Evolutionary conservation across 2,113 vertebrate species (phyloP), one percentile per base, ranked within the genome.

Genomic region (Grammomys surdaster): DNA sequence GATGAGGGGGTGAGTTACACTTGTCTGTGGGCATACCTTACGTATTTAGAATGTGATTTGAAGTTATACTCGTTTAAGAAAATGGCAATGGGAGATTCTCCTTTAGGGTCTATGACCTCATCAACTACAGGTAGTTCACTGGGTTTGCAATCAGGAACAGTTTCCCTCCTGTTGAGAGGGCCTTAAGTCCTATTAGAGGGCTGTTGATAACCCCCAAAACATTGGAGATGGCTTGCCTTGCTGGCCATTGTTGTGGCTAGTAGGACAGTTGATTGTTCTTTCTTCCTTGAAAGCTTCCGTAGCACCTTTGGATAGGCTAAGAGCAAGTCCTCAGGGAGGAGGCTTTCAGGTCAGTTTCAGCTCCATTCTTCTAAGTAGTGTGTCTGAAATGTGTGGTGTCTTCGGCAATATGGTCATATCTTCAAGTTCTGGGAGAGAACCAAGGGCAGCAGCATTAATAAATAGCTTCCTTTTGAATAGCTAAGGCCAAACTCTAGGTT

Each of bases 401-500:
- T 82, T 58, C 5, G n/a, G 33, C 10, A 24, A 36, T 22, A 81
- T n/a, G 51, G 51, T n/a, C 78, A 56, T 56, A 56, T 12, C 78
- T 81, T 82, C 80, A 82, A 16, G 36, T 84, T 84, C 80, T 60
- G 80, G 56, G 22, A 82, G 5, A 58, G 19, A 58, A 20, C 20
- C 36, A 81, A 81, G 10, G n/a, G 6, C 22, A 28, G 36, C 19
- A 56, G 22, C 40, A 60, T 43, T 65, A 73, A 40, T 72, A 43
- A 46, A 40, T 48, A 77, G 65, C 7, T 77, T 31, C 13, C 14
- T 8, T 84, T 92, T 90, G 73, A 22, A 28, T 77, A 78, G 26
- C 81, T 94, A 90, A 94, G 65, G 51, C 73, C 31, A 92, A 89
- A 5, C 80, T 7, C 75, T 96, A 65, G 46, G 46, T 75, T 85